A percentile compares a stretch with the other conserved stretches of the same genome.
Evolutionary conservation across 1,140 invertebrate genomes (phyloP).

Genomic region (Lepidurus couesii): DNA sequence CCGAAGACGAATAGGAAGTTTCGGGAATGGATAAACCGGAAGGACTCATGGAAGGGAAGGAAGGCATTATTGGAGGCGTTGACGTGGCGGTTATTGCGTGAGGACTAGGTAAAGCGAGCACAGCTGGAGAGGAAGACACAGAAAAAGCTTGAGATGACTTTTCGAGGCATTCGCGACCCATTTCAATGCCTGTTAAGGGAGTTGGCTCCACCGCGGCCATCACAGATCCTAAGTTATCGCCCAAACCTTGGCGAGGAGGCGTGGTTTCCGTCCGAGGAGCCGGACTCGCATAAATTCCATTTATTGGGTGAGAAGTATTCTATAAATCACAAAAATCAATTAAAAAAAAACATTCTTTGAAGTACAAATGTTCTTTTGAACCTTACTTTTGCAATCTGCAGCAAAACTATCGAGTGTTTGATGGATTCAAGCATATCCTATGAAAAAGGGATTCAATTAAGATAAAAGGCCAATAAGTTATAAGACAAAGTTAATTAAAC

Average conservation of each 20-base stretch:
- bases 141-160: constrained; percentile 5
- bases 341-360: background rate
- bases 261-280: background rate
- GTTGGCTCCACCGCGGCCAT: constrained; percentile 26
- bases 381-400: constrained; percentile 92
- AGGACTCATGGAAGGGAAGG: constrained; percentile 18
- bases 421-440: constrained; percentile 85
- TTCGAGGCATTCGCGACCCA: constrained; percentile 57
- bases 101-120: background rate
- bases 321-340: constrained; percentile 25
- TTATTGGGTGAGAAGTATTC: constrained; percentile 41
- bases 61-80: constrained; percentile 28
- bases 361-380: constrained; percentile 35
- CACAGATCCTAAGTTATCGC: constrained; percentile 26
- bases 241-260: background rate
- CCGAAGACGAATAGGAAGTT: constrained; percentile 88
- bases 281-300: constrained; percentile 39
- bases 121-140: background rate
- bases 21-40: constrained; percentile 62
- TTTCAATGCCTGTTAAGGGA: constrained; percentile 55
- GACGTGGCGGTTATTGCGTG: constrained; percentile 19
- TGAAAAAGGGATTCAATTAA: constrained; percentile 34
- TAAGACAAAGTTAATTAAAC: constrained; percentile 18
- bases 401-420: constrained; percentile 92
- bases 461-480: constrained; percentile 11